Base-by-base conservation (phyloP, 2,797 vertebrate genomes). In the Dendrocincla tyrannina region DNA sequence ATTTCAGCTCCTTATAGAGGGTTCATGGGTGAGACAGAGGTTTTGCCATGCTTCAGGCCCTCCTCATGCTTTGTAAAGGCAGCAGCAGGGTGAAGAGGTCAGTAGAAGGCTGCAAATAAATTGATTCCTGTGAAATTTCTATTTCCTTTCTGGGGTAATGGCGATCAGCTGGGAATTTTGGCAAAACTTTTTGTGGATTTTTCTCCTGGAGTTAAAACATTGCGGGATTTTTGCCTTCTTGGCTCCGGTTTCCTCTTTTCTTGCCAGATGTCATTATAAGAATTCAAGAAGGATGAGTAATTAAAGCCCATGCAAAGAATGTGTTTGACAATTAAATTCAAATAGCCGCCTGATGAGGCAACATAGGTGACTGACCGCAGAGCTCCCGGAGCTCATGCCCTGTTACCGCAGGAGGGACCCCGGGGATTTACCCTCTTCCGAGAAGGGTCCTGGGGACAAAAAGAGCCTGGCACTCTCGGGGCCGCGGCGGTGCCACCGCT, bases 241-340 rank as follows among this genome's bases (percentile, higher is more conserved):
- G 92, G 95, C 82, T 73, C 62, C 1, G 0, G 2, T 27, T 83
- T 46, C 47, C 39, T 52, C 32, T 69, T 84, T 77, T 41, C 62
- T 85, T 87, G 86, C 85, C 92, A 95, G 69, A 27, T 69, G 58
- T 37, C 86, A 62, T 85, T 80, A 81, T 33, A 72, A 53, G 25
- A 52, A 83, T 88, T 92, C 69, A 89, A 86, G 88, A 88, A 74
- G 42, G 89, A 94, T 37, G 87, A 85, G 81, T 74, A 96, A 95
- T 94, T 97, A 93, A 91, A 93, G 79, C 32, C 27, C 68, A 39
- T 59, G 59, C 62, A 44, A 92, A 52, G n/a, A 88, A 84, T 53
- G 79, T 7, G n/a, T 37, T 37, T 22, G 46, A 89, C 87, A 89
- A 85, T 91, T 85, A 78, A 74, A 77, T 33, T 68, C 89, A 84